Base-by-base conservation (phyloP, 2,797 vertebrate species). In the Gallinago stenura region DNA sequence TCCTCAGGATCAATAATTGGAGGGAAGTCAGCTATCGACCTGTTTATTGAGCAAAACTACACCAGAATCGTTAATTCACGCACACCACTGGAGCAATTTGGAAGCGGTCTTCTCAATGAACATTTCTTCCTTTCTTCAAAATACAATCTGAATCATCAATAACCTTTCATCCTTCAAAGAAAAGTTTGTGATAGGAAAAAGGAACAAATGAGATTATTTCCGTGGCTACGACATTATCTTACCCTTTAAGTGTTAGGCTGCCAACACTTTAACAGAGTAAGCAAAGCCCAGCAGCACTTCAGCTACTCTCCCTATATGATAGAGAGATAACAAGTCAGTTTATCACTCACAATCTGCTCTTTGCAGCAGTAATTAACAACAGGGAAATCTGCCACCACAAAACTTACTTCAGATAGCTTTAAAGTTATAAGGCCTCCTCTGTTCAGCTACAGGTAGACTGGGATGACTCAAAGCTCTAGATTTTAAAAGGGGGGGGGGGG, bases 21-120 rank as follows among this genome's bases (percentile, higher is more conserved):
- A 90, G 31, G 53, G 35, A n/a, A 84, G 81, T 37, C 86, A 82
- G 77, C 62, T 37, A 94, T 89, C 7, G 94, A 94, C 48, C 83
- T 45, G 66, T 0, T 30, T 54, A 60, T 22, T 14, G 83, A 60
- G 66, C 43, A 45, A 30, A 95, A 79, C 54, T 45, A 12, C 60
- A 24, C 4, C 1, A 4, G 53, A 83, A 62, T 82, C 18, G 28
- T 21, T 77, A 79, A 80, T 83, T 68, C 25, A 9, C 2, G 0
- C 46, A 16, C 35, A 4, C n/a, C 33, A 2, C 51, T 22, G 58
- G 80, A 61, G 83, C 62, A 30, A 16, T 54, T 46, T 9, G 0
- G 61, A 48, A 93, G 41, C 2, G 3, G 8, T 69, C 24, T 43
- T 37, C 89, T 92, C 88, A 66, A 53, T 48, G 75, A 89, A 45